Evolutionary conservation across 2,113 vertebrate species (phyloP), one percentile per base, ranked within the genome.

Genomic region (Antechinus flavipes): DNA sequence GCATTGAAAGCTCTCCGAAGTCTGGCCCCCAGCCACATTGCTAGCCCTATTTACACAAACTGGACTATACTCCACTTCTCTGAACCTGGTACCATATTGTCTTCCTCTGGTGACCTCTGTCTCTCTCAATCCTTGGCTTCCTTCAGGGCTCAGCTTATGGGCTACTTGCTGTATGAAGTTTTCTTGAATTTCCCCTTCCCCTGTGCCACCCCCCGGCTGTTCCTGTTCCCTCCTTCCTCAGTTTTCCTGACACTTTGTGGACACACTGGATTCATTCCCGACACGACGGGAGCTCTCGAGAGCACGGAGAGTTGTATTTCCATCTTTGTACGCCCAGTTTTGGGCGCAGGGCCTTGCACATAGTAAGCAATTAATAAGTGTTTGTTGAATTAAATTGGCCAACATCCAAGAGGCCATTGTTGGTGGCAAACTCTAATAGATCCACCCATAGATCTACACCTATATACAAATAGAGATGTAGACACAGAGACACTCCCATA

Each of bases 321-420:
- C 68, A 22, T 84, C 68, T 68, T 16, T 68, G 30, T 68, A n/a
- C 1, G 0, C 61, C 35, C 35, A 42, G 68, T 22, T 5, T 84
- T 42, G 16, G 35, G 68, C 4, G n/a, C 61, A n/a, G 1, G 61
- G 61, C 61, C 35, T 76, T 35, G 30, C 16, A 84, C 68, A 23
- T n/a, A 84, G 68, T 22, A 84, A n/a, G n/a, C 27, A 35, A 1
- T 68, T 84, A 84, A n/a, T 42, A 42, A 84, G n/a, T n/a, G 68
- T 96, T 14, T 84, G 35, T 89, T 93, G 50, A 91, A 54, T 14
- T 24, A 61, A 91, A 91, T 2, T 94, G 90, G 23, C 91, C 55
- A 95, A 96, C 9, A 2, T 35, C 54, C 94, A 95, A 92, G 52
- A 96, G 93, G 53, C n/a, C 7, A 91, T 35, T 95, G 91, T 14